Percentiles rank a stretch among this genome's conserved stretches.
Evolutionary conservation across 2,113 vertebrate genomes (phyloP).

Genomic region (Choloepus hoffmanni): DNA sequence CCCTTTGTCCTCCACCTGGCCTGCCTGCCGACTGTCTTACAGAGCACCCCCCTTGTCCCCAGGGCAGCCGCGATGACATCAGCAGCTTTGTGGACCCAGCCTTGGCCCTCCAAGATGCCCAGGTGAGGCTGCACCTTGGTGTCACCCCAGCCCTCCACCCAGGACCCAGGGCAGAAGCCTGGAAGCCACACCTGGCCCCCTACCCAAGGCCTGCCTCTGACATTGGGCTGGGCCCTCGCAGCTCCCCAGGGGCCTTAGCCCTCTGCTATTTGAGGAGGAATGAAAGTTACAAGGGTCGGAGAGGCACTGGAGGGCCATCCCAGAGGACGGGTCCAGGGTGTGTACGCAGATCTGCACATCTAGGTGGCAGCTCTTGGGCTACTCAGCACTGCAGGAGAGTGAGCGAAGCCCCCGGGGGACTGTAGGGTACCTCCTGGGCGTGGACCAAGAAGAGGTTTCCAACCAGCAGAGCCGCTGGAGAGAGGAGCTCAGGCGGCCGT

Average conservation of each 20-base stretch:
- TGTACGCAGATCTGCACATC: neutral
- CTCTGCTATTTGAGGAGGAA: neutral
- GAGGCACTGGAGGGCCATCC: neutral
- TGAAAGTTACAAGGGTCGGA: neutral
- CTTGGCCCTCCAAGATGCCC: conserved; percentile 84
- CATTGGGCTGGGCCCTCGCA: neutral
- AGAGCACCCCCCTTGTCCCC: neutral
- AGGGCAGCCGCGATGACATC: conserved; percentile 87
- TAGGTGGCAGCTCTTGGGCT: rapidly evolving
- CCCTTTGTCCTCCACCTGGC: neutral
- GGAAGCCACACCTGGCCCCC: neutral
- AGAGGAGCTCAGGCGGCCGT: neutral
- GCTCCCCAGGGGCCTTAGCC: neutral
- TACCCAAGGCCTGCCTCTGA: neutral
- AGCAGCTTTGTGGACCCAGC: conserved; percentile 83
- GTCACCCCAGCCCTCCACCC: neutral
- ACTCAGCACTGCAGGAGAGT: neutral
- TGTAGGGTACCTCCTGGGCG: neutral
- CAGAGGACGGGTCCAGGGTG: neutral
- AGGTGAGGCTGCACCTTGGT: conserved; percentile 77
- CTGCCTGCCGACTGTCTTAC: neutral
- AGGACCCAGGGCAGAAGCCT: rapidly evolving
- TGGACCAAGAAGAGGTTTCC: neutral
- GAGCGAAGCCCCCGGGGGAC: neutral
- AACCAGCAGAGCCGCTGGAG: too few species aligned